These are phyloP conservation scores for Hydraecia micacea DNA, from an alignment of 2,888 invertebrate genomes.

Conservation along the genomic window DNA sequence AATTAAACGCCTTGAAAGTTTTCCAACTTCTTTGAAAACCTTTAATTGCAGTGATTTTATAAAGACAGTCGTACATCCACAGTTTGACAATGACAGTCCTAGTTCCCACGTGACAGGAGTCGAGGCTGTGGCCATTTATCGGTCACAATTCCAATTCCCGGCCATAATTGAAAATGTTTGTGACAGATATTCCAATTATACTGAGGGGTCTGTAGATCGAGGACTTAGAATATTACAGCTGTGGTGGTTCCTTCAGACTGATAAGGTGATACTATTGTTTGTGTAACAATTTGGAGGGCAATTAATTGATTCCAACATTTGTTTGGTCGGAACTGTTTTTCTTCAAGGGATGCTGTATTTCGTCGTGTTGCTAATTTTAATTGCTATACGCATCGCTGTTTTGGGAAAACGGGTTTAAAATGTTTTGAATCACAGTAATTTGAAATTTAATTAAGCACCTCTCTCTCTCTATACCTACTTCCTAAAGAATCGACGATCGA, in stretches of 20 bases:
- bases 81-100: conserved; percentile 9
- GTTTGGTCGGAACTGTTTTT: not conserved
- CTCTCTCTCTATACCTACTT: not conserved
- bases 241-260: conserved; percentile 24
- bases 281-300: not conserved
- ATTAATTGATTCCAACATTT: conserved; percentile 9
- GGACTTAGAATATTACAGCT: conserved; percentile 24
- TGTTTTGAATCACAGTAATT: not conserved
- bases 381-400: not conserved
- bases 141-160: conserved; percentile 50
- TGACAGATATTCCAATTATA: conserved; percentile 58
- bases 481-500: not conserved
- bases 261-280: conserved; percentile 17
- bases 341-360: not conserved
- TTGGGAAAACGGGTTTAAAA: too few relatives aligned
- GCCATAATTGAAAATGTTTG: conserved; percentile 59
- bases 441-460: not conserved
- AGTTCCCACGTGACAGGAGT: conserved; percentile 50
- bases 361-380: not conserved
- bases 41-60: not conserved
- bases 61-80: too few relatives aligned
- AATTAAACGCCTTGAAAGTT: not conserved
- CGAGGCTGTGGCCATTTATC: conserved; percentile 33
- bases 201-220: conserved; percentile 18
- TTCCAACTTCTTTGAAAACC: not conserved